Conservation (phyloP, 2,797 vertebrate species). For the Botia almorhae region DNA sequence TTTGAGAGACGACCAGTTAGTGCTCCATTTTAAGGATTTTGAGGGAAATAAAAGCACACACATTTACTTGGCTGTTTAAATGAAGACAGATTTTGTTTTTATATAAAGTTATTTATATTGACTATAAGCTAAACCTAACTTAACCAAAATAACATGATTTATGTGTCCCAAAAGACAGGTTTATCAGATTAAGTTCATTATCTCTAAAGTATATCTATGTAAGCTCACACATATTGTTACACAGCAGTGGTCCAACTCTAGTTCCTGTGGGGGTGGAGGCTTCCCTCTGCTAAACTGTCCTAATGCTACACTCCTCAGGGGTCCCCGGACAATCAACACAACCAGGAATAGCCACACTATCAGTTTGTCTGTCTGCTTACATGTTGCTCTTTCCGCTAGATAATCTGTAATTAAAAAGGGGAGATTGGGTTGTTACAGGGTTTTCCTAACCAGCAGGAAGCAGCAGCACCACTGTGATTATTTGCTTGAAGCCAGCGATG, state of each 20-base stretch:
- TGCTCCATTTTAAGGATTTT: background rate
- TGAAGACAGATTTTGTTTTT: background rate
- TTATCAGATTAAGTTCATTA: slow-evolving; percentile 10
- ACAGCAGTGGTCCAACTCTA: slow-evolving; percentile 35
- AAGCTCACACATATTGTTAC: slow-evolving; percentile 7
- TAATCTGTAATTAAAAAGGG: slow-evolving; percentile 1
- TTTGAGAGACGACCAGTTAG: background rate
- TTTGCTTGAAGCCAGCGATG: slow-evolving; percentile 53
- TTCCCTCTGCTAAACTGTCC: slow-evolving; percentile 54
- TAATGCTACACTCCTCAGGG: slow-evolving; percentile 32
- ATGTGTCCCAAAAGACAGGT: background rate
- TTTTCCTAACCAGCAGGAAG: slow-evolving; percentile 59
- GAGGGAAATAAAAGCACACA: background rate
- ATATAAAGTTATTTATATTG: too few relatives aligned
- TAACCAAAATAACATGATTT: background rate
- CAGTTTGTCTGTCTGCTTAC: slow-evolving; percentile 53
- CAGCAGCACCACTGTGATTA: slow-evolving; percentile 53
- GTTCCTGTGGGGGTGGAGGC: slow-evolving; percentile 40
- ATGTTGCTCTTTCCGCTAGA: slow-evolving; percentile 61
- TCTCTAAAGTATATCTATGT: slow-evolving; percentile 1
- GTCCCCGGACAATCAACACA: slow-evolving; percentile 46
- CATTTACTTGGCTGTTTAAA: background rate
- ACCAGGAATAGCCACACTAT: slow-evolving; percentile 64
- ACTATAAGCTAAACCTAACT: too few relatives aligned
- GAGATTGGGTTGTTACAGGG: slow-evolving; percentile 59